These are phyloP conservation scores for Gallinago solitaria DNA, from an alignment of 2,797 vertebrate species.

Conservation along the genomic window DNA sequence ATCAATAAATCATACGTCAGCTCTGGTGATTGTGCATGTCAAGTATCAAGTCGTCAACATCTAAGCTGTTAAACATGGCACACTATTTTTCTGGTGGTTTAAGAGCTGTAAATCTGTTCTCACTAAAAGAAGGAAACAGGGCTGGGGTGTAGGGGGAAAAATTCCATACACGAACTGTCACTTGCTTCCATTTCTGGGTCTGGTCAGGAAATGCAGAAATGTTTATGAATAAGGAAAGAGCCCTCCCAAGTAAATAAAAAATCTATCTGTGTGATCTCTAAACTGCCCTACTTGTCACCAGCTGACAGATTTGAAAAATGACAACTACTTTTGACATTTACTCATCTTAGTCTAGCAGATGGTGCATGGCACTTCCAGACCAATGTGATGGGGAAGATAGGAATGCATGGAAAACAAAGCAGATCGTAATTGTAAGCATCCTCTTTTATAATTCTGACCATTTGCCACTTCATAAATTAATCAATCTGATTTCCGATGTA, in stretches of 20 bases:
- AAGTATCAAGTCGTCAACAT: neutral
- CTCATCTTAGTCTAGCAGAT: constrained; percentile 39
- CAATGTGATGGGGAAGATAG: neutral
- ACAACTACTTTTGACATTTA: constrained; percentile 41
- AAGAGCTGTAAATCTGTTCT: neutral
- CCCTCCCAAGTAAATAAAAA: neutral
- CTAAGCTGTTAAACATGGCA: neutral
- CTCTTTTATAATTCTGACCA: constrained; percentile 45
- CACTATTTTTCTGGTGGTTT: neutral
- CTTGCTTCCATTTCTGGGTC: neutral
- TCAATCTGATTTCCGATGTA: constrained; percentile 1
- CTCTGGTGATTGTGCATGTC: constrained; percentile 16
- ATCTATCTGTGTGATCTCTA: neutral
- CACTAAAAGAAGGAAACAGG: neutral
- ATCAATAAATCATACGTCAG: constrained; percentile 40
- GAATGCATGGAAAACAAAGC: constrained; percentile 29
- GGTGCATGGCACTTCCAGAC: constrained; percentile 35
- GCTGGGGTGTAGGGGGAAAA: fast-evolving
- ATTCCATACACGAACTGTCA: neutral
- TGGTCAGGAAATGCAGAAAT: neutral
- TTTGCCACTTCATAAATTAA: constrained; percentile 60
- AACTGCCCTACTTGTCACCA: constrained; percentile 23
- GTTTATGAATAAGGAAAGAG: neutral
- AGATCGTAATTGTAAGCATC: neutral
- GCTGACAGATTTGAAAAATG: constrained; percentile 23